These are phyloP conservation scores for Orientallactaga sibirica DNA, from an alignment of 2,797 vertebrate genomes.

Conservation along the genomic window DNA sequence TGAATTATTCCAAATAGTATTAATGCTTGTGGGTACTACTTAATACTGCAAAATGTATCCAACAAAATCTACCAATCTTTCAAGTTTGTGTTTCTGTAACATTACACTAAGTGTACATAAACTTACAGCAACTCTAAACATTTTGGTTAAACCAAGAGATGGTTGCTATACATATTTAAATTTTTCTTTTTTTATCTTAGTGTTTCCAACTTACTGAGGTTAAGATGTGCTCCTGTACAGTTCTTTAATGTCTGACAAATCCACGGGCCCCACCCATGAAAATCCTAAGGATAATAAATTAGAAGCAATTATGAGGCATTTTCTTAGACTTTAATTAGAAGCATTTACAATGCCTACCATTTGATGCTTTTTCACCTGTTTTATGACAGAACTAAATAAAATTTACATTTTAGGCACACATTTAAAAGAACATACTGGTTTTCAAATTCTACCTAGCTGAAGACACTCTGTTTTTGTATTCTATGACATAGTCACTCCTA, in stretches of 20 bases:
- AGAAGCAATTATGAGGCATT: not conserved
- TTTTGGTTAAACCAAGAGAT: not conserved
- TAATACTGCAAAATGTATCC: conserved; percentile 30
- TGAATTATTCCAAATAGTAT: conserved; percentile 45
- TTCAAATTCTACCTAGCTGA: not conserved
- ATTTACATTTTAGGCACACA: not conserved
- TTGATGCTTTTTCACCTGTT: not conserved
- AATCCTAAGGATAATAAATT: not conserved
- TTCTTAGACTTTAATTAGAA: not conserved
- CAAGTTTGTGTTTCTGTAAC: not conserved
- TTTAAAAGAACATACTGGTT: not conserved
- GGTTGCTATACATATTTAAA: not conserved
- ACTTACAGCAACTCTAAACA: not conserved
- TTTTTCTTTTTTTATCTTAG: not conserved
- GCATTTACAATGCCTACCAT: not conserved
- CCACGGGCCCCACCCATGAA: not conserved
- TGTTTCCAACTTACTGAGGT: not conserved
- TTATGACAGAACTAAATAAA: not conserved
- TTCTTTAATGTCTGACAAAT: not conserved
- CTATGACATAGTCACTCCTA: no score
- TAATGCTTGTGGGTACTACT: not conserved
- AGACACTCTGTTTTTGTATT: not conserved
- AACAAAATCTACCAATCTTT: conserved; percentile 13
- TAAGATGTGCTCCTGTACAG: not conserved
- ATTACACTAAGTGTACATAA: not conserved